A percentile compares a stretch with the other conserved stretches of the same genome.
Evolutionary conservation across 2,888 invertebrate genomes (phyloP).

Genomic region (Listrodromus nycthemerus): DNA sequence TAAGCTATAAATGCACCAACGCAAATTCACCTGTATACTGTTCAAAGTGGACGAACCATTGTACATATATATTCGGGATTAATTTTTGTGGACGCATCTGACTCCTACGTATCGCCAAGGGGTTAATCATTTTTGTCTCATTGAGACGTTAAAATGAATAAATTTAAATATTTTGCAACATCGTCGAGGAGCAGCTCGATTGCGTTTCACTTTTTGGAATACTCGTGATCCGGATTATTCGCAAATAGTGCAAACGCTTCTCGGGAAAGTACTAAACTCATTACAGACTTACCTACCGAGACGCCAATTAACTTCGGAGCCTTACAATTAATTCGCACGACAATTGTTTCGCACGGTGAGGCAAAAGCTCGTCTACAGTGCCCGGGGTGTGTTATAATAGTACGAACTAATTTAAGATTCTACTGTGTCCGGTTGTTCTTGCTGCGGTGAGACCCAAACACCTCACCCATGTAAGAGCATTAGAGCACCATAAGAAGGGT

Average conservation of each 20-base stretch:
- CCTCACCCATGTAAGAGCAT: constrained; percentile 17
- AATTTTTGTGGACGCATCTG: neutral
- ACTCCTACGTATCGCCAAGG: neutral
- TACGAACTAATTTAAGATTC: constrained; percentile 40
- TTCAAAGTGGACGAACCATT: neutral
- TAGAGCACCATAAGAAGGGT: constrained; percentile 48
- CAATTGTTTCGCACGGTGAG: constrained; percentile 46
- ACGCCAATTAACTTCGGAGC: neutral
- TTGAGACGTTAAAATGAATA: neutral
- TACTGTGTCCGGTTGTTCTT: constrained; percentile 40
- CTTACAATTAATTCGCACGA: constrained; percentile 43
- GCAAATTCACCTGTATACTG: constrained; percentile 32
- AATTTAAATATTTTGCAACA: too few species aligned
- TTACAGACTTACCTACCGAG: neutral
- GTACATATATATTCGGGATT: neutral
- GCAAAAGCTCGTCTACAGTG: constrained; percentile 6
- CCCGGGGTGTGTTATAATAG: constrained; percentile 21
- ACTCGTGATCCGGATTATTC: neutral
- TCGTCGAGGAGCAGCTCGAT: too few species aligned
- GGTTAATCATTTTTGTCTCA: neutral
- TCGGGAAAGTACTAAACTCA: neutral
- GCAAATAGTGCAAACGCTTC: neutral
- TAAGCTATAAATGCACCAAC: constrained; percentile 52
- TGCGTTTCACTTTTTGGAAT: neutral
- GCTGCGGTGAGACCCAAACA: constrained; percentile 26